phyloP scores from a whole-genome alignment of 2,888 invertebrate species.

The Vandiemenella viatica region DNA sequence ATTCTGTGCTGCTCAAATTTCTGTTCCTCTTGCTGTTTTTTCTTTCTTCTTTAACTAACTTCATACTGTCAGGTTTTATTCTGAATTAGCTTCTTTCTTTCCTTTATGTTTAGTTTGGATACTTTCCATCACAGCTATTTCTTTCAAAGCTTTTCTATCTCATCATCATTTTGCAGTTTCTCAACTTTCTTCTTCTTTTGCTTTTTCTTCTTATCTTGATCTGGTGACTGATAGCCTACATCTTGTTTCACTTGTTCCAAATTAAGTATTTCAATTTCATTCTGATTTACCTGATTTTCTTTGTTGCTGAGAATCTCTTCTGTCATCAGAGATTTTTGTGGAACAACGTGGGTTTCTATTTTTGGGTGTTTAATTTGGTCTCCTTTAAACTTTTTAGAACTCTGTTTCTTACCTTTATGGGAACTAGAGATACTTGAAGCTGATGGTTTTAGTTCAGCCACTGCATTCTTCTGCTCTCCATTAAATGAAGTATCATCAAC shows the following conservation, averaged over 20 bases:
- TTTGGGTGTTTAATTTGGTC: slow-evolving; percentile 3
- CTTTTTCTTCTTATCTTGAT: slow-evolving; percentile 12
- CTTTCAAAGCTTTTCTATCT: slow-evolving; percentile 33
- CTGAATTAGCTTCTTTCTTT: slow-evolving; percentile 4
- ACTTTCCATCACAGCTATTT: slow-evolving; percentile 28
- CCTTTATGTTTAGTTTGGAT: slow-evolving; percentile 5
- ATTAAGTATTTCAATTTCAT: slow-evolving; percentile 1
- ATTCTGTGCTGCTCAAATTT: too few species aligned
- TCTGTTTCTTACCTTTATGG: not conserved
- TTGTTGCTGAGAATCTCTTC: not conserved
- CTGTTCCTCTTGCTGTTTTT: too few species aligned
- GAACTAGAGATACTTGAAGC: too few species aligned
- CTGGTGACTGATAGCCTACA: slow-evolving; percentile 8
- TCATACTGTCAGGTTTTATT: too few species aligned
- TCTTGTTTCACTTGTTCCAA: not conserved
- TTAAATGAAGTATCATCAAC: too few species aligned
- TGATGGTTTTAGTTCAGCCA: too few species aligned
- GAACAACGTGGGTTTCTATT: not conserved
- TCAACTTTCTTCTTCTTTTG: slow-evolving; percentile 1
- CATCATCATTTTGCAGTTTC: slow-evolving; percentile 23
- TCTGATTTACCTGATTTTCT: slow-evolving; percentile 1
- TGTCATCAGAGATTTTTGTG: not conserved
- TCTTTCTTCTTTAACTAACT: too few species aligned
- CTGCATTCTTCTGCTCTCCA: too few species aligned
- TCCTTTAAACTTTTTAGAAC: not conserved